These are phyloP conservation scores for Trissolcus brochymenae DNA, from an alignment of 2,888 invertebrate genomes.

Conservation along the genomic window DNA sequence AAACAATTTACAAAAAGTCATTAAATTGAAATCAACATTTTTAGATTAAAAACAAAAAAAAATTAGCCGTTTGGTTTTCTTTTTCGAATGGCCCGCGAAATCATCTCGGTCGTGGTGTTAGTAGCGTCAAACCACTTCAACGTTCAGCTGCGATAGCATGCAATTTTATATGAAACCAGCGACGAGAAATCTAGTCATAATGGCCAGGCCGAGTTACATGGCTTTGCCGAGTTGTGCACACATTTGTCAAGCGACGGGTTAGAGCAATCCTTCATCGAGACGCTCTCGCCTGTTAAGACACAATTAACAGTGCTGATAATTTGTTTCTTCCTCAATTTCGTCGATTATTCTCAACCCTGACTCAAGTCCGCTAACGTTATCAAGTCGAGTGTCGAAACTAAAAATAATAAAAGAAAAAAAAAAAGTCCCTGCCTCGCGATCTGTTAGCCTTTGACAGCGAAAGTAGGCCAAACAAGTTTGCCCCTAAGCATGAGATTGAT, in stretches of 20 bases:
- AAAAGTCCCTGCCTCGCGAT: too few relatives aligned
- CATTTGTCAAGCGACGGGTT: constrained; percentile 39
- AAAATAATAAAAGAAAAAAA: too few relatives aligned
- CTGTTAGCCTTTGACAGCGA: too few relatives aligned
- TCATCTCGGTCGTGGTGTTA: constrained; percentile 49
- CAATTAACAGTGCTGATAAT: not conserved
- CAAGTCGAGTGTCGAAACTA: too few relatives aligned
- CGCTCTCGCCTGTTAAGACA: constrained; percentile 3
- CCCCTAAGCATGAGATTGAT: too few relatives aligned
- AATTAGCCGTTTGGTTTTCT: too few relatives aligned
- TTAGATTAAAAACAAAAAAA: too few relatives aligned
- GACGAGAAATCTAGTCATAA: constrained; percentile 26
- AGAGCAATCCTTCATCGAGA: constrained; percentile 2
- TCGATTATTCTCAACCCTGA: not conserved
- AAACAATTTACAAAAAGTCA: too few relatives aligned
- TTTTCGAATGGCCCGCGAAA: constrained; percentile 18
- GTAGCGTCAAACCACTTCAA: constrained; percentile 75
- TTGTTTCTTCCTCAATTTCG: not conserved
- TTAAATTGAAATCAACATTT: too few relatives aligned
- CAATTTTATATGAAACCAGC: constrained; percentile 61
- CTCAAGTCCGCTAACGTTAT: too few relatives aligned
- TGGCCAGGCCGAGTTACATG: constrained; percentile 49
- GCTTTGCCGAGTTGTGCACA: constrained; percentile 43
- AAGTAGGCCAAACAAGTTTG: too few relatives aligned
- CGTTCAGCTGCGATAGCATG: constrained; percentile 72